phyloP scores from a whole-genome alignment of 2,797 vertebrate genomes.

The Falco naumanni region DNA sequence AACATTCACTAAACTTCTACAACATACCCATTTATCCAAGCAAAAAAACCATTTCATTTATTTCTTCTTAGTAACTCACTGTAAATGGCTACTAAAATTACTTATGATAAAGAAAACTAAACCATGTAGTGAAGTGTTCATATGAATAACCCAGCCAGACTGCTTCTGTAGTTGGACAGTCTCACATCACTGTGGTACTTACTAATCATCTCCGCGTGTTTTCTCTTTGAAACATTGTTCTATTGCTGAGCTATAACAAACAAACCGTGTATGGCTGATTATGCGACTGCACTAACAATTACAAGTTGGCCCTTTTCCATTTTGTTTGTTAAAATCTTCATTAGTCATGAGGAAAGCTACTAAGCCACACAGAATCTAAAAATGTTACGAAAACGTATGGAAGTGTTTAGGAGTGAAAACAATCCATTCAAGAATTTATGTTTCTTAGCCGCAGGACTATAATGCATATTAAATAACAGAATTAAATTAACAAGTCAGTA shows the following conservation, averaged over 20 bases:
- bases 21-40: constrained; percentile 13
- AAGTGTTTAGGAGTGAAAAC: constrained; percentile 3
- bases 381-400: background rate
- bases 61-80: constrained; percentile 24
- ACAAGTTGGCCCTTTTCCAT: constrained; percentile 68
- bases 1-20: background rate
- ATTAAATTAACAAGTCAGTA: background rate
- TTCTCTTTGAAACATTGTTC: constrained; percentile 69
- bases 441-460: background rate
- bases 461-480: background rate
- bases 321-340: constrained; percentile 71
- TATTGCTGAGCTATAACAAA: constrained; percentile 59
- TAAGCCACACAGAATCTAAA: constrained; percentile 44
- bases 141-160: background rate
- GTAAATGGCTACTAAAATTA: constrained; percentile 60
- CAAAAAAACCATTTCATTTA: background rate
- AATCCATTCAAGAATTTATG: background rate
- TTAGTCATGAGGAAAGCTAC: constrained; percentile 51
- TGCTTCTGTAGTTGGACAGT: constrained; percentile 16
- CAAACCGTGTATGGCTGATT: constrained; percentile 67
- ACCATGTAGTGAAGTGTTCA: constrained; percentile 13
- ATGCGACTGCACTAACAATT: constrained; percentile 63
- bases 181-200: constrained; percentile 26
- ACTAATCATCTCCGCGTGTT: constrained; percentile 50
- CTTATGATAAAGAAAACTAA: constrained; percentile 48